Base-by-base conservation (phyloP, 2,113 vertebrate species). In the Vimba vimba region DNA sequence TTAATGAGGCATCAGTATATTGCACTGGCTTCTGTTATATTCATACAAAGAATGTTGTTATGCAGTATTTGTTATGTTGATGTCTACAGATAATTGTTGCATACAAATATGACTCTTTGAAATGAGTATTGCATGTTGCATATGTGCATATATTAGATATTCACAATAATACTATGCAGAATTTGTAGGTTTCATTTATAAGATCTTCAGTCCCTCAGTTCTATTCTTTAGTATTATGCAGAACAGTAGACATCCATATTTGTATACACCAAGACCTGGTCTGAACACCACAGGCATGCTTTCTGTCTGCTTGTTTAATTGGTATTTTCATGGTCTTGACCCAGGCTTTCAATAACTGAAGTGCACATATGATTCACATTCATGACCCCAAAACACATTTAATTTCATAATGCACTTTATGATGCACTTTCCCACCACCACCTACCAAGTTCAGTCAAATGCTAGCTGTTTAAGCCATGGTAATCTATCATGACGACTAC, bases 331-430 rank as follows among this genome's bases (percentile, higher is more conserved):
- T 76, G 43, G 39, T 62, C 15, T 76, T 76, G 71, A 76, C 73
- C 73, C 79, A 47, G 25, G 25, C 57, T 64, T 84, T 62, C 25
- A 50, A 77, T 84, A 64, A 64, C 83, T 27, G 39, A 50, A 43
- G 7, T 7, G 43, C 39, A 71, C 25, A 13, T 47, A 36, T 73
- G 36, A 60, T 69, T 47, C 50, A 47, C 52, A 5, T 60, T 84
- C 69, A 84, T 75, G 57, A 84, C 39, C 36, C 13, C 33, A 17
- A 43, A 39, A 62, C 23, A 43, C 33, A 80, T 27, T 62, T 80
- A 0, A 80, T 45, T 64, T 80, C 13, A 64, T 64, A 80, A 64
- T 64, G 60, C 23, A 45, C 36, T 80, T 79, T 64, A 33, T 79
- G 45, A 43, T 60, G 55, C 71, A 76, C 25, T 23, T 27, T 33